Evolutionary conservation across 37 sponge, comb jelly and placozoan species (phyloP), one percentile per base, ranked within the genome.

Genomic region (Theonella swinhoei): DNA sequence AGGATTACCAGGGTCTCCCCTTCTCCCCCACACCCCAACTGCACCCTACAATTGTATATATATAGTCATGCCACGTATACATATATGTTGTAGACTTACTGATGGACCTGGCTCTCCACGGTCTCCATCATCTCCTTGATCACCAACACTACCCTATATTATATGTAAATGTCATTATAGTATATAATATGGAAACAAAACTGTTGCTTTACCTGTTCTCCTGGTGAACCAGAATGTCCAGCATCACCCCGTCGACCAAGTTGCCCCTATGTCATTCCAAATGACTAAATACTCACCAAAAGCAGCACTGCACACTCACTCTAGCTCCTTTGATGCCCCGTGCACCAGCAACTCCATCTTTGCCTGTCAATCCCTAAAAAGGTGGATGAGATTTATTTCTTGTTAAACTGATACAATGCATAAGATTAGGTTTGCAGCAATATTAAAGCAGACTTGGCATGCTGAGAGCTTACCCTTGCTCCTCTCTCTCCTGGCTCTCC

Each of bases 401-500:
- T n/a, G n/a, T n/a, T n/a, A n/a, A n/a, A n/a, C n/a, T n/a, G n/a
- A n/a, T n/a, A n/a, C n/a, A n/a, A n/a, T n/a, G n/a, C n/a, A n/a
- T n/a, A n/a, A n/a, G n/a, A n/a, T n/a, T n/a, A n/a, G n/a, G n/a
- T n/a, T n/a, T n/a, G n/a, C n/a, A n/a, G n/a, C n/a, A n/a, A n/a
- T n/a, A n/a, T n/a, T n/a, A n/a, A n/a, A n/a, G n/a, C n/a, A n/a
- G n/a, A n/a, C n/a, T n/a, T n/a, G n/a, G n/a, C n/a, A n/a, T n/a
- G 41, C 58, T 20, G 60, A 19, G 29, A 20, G 14, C 63, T 41
- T 74, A 87, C 87, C 67, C 69, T 66, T 5, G 36, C 31, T 66
- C 88, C 88, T 77, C 82, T 76, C 20, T 80, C 88, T 67, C 88
- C 88, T 60, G 70, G 67, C n/a, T 78, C 40, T 22, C 88, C 88